A percentile compares a stretch with the other conserved stretches of the same genome.
Conservation (phyloP, 2,113 vertebrate genomes). For the Mola mola region DNA sequence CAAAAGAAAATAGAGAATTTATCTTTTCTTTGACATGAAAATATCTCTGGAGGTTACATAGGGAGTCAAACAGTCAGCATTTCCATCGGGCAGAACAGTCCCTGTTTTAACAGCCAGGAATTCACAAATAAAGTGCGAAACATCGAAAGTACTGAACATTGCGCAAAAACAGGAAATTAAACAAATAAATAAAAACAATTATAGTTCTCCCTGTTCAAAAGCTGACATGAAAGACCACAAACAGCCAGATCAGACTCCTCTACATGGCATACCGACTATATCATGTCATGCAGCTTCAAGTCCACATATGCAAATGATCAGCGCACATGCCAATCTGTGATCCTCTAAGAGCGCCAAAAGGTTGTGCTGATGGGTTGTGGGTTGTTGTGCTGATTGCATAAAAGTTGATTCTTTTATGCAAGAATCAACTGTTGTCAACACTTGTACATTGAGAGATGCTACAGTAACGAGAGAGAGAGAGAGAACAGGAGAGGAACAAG, state of each 20-base stretch:
- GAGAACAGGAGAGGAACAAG: slow-evolving; percentile 19
- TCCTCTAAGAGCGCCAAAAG: slow-evolving; percentile 18
- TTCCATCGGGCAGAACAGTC: slow-evolving; percentile 76
- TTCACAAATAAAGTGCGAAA: slow-evolving; percentile 80
- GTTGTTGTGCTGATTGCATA: too few species aligned
- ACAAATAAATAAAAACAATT: slow-evolving; percentile 1
- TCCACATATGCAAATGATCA: slow-evolving; percentile 55
- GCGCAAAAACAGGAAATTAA: slow-evolving; percentile 32
- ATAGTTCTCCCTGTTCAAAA: slow-evolving; percentile 51
- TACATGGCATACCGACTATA: slow-evolving; percentile 35
- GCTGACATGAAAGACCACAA: slow-evolving; percentile 58
- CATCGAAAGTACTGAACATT: slow-evolving; percentile 72
- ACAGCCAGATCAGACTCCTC: slow-evolving; percentile 42
- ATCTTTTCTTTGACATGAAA: slow-evolving; percentile 73
- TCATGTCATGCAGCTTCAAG: slow-evolving; percentile 65
- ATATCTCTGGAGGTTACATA: slow-evolving; percentile 61
- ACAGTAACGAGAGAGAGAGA: slow-evolving; percentile 35
- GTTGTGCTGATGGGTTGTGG: slow-evolving; percentile 3
- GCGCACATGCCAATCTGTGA: slow-evolving; percentile 46
- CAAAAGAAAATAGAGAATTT: slow-evolving; percentile 73
- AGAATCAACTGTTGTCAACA: slow-evolving; percentile 10
- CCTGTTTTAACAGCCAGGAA: slow-evolving; percentile 70
- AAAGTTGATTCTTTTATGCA: slow-evolving; percentile 5
- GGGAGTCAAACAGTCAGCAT: slow-evolving; percentile 79
- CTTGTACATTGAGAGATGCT: slow-evolving; percentile 49